These are phyloP conservation scores for Steromphala cineraria DNA, from an alignment of 2,888 invertebrate genomes.

Conservation along the genomic window DNA sequence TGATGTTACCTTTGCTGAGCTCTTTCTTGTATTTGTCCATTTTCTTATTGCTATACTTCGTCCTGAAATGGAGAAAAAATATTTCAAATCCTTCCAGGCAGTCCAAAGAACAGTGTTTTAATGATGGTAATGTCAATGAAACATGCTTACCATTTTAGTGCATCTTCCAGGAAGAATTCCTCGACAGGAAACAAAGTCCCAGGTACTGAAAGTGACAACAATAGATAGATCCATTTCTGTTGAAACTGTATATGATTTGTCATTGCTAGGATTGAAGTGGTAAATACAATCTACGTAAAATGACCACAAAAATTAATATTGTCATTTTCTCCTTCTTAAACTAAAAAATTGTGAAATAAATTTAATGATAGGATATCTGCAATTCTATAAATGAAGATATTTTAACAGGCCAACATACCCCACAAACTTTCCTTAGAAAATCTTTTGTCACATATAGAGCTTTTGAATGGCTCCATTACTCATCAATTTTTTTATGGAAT, in stretches of 20 bases:
- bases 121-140: neutral
- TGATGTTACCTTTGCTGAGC: constrained; percentile 52
- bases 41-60: constrained; percentile 73
- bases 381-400: no score
- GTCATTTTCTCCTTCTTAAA: no score
- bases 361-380: no score
- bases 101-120: neutral
- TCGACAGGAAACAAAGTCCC: constrained; percentile 86
- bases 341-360: no score
- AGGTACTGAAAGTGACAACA: constrained; percentile 78
- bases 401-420: no score
- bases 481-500: no score
- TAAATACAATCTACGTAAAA: no score
- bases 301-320: no score
- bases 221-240: neutral
- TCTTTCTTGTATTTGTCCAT: constrained; percentile 73
- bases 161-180: constrained; percentile 87
- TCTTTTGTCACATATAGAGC: no score
- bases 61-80: constrained; percentile 59
- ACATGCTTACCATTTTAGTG: constrained; percentile 78
- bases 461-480: no score
- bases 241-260: neutral
- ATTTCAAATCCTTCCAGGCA: neutral
- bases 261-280: neutral
- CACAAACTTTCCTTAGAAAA: no score